These are phyloP conservation scores for Diarsia rubi DNA, from an alignment of 2,888 invertebrate species.

Conservation along the genomic window DNA sequence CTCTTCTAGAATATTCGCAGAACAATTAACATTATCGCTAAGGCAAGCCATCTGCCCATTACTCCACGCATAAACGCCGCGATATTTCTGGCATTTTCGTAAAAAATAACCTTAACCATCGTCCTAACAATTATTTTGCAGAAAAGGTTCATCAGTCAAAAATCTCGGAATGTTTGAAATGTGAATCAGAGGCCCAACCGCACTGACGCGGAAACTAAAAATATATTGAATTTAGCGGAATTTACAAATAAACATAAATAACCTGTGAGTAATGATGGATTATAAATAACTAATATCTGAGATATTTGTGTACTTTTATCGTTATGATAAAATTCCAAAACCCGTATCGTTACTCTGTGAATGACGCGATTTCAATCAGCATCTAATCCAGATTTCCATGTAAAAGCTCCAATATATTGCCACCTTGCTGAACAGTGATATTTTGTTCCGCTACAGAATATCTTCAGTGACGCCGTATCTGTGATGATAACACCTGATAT, in stretches of 20 bases:
- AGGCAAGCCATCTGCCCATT: constrained; percentile 39
- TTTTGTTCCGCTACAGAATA: constrained; percentile 43
- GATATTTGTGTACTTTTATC: constrained; percentile 34
- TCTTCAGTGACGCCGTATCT: constrained; percentile 54
- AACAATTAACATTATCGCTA: constrained; percentile 46
- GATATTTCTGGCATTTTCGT: constrained; percentile 46
- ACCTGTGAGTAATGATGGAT: constrained; percentile 40
- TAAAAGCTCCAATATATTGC: constrained; percentile 38
- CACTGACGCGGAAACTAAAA: constrained; percentile 37
- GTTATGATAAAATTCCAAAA: constrained; percentile 41
- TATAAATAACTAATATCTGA: constrained; percentile 38
- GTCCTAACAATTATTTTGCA: constrained; percentile 27
- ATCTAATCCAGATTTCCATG: constrained; percentile 56
- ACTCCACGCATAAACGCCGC: constrained; percentile 22
- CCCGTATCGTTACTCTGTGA: constrained; percentile 23
- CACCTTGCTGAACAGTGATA: constrained; percentile 23
- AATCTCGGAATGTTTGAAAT: constrained; percentile 30
- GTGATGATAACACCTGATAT: constrained; percentile 66
- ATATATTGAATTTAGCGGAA: constrained; percentile 12
- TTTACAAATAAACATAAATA: constrained; percentile 38
- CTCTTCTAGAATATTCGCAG: constrained; percentile 36
- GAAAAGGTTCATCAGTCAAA: constrained; percentile 42
- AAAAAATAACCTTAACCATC: constrained; percentile 48
- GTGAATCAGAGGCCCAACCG: constrained; percentile 45
- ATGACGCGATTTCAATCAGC: constrained; percentile 40